Conservation (phyloP, 2,113 vertebrate genomes). For the Ictalurus furcatus region DNA sequence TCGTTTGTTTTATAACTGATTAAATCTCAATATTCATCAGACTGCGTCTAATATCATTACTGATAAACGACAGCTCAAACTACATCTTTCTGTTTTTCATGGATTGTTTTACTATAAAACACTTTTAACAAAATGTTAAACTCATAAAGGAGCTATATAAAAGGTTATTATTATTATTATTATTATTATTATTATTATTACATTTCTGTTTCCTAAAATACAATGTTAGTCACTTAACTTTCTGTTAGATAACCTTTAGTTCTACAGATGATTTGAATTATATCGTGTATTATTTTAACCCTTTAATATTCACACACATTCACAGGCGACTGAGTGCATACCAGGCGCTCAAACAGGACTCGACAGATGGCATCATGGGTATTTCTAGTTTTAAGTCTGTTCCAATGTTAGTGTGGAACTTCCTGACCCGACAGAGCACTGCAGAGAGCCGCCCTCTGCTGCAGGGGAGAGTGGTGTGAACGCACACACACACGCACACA, state of each 20-base stretch:
- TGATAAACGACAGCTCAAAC: not conserved
- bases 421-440: slow-evolving; percentile 70
- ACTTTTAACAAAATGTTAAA: not conserved
- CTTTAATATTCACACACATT: not conserved
- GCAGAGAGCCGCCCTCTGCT: slow-evolving; percentile 87
- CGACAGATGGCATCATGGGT: slow-evolving; percentile 30
- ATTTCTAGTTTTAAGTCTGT: slow-evolving; percentile 67
- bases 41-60: not conserved
- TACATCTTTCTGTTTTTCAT: not conserved
- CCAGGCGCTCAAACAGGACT: slow-evolving; percentile 61
- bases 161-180: not conserved
- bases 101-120: not conserved
- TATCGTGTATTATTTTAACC: not conserved
- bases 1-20: not conserved
- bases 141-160: not conserved
- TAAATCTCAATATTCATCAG: not conserved
- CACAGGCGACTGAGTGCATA: slow-evolving; percentile 76
- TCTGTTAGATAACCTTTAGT: not conserved
- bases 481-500: not conserved
- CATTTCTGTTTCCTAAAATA: not conserved
- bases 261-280: not conserved
- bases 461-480: slow-evolving; percentile 78
- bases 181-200: not conserved
- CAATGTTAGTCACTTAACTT: not conserved
- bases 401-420: slow-evolving; percentile 77